Percentiles rank a stretch among this genome's conserved stretches.
phyloP scores from a whole-genome alignment of 2,888 invertebrate species.

The Stratiomys singularior region DNA sequence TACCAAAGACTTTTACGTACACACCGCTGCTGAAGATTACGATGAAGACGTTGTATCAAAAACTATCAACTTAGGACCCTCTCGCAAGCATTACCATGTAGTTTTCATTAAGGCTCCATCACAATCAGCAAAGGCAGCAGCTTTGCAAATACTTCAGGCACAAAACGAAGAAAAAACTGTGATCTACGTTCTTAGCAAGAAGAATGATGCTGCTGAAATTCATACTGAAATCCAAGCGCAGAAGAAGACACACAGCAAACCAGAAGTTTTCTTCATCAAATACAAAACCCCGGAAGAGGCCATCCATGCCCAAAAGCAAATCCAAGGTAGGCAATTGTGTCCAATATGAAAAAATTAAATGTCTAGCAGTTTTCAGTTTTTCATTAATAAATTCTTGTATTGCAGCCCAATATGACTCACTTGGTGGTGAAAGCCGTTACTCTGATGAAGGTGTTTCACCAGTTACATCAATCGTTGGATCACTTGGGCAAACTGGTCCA shows the following conservation, averaged over 20 bases:
- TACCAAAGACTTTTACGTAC: slow-evolving; percentile 62
- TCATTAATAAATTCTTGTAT: neutral
- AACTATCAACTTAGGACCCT: slow-evolving; percentile 60
- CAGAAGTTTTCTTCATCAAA: slow-evolving; percentile 54
- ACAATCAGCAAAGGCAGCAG: slow-evolving; percentile 26
- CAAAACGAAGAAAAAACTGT: slow-evolving; percentile 53
- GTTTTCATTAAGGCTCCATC: slow-evolving; percentile 64
- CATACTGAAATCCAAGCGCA: slow-evolving; percentile 44
- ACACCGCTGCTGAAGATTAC: slow-evolving; percentile 62
- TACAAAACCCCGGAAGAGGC: slow-evolving; percentile 53
- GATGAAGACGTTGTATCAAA: slow-evolving; percentile 57
- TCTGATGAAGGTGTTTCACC: slow-evolving; percentile 63
- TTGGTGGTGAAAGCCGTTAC: slow-evolving; percentile 63
- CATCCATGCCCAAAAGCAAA: slow-evolving; percentile 50
- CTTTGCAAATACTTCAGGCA: slow-evolving; percentile 45
- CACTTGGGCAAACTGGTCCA: slow-evolving; percentile 53
- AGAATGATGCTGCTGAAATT: slow-evolving; percentile 48
- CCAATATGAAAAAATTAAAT: neutral
- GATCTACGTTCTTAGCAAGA: slow-evolving; percentile 53
- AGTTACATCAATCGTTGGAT: slow-evolving; percentile 63
- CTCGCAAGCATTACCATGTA: slow-evolving; percentile 62
- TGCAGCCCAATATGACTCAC: slow-evolving; percentile 62
- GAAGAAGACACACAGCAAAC: slow-evolving; percentile 50
- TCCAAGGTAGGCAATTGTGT: slow-evolving; percentile 47
- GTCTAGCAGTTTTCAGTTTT: neutral